These are phyloP conservation scores for Heliconius cydno DNA, from an alignment of 2,888 invertebrate species.

Conservation along the genomic window DNA sequence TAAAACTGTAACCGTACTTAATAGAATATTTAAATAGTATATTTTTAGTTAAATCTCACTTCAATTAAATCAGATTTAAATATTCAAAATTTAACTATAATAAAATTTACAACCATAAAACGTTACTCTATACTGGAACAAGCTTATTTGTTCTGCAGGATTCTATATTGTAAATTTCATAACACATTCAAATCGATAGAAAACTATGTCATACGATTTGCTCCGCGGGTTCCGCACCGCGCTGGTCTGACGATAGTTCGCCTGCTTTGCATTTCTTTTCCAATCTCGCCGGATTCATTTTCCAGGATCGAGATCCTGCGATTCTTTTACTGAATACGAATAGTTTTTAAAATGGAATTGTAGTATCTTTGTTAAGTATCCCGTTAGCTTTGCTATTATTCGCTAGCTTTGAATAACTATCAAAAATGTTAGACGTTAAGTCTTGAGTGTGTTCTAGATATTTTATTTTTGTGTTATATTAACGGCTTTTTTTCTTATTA, in stretches of 20 bases:
- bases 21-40: neutral
- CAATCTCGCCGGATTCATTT: slow-evolving; percentile 46
- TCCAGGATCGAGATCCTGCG: slow-evolving; percentile 43
- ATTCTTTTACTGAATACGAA: slow-evolving; percentile 44
- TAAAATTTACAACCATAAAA: neutral
- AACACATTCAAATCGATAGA: slow-evolving; percentile 31
- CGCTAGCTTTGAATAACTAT: slow-evolving; percentile 17
- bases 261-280: slow-evolving; percentile 46
- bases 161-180: slow-evolving; percentile 21
- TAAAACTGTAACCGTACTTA: neutral
- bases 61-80: neutral
- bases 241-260: slow-evolving; percentile 42
- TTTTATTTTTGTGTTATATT: neutral
- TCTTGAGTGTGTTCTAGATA: neutral
- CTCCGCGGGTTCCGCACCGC: slow-evolving; percentile 34
- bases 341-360: slow-evolving; percentile 44
- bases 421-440: neutral
- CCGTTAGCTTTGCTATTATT: slow-evolving; percentile 32
- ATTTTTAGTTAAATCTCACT: neutral
- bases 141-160: slow-evolving; percentile 1
- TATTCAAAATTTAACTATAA: neutral
- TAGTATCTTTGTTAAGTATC: slow-evolving; percentile 39
- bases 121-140: neutral
- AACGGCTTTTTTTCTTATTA: neutral
- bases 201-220: slow-evolving; percentile 38